These are phyloP conservation scores for Forbesichthys papilliferus DNA, from an alignment of 2,113 vertebrate genomes.

Conservation along the genomic window DNA sequence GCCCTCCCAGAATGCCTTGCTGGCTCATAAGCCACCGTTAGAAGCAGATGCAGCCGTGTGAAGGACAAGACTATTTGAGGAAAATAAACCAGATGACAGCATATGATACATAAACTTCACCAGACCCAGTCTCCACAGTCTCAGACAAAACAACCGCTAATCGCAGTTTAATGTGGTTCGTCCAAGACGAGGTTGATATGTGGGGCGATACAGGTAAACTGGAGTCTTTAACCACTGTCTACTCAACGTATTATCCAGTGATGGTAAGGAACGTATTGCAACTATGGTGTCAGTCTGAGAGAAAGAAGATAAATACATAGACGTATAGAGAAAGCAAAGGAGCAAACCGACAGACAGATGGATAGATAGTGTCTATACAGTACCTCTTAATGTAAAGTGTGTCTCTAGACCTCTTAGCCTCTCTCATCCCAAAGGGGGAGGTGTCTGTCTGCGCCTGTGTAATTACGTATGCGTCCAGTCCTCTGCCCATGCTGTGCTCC, in stretches of 20 bases:
- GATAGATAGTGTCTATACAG: no score
- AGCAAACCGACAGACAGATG: no score
- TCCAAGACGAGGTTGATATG: not conserved
- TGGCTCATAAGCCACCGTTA: constrained; percentile 26
- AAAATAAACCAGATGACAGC: constrained; percentile 28
- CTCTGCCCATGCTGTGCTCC: not conserved
- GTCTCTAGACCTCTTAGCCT: no score
- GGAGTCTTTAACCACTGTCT: no score
- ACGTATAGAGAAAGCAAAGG: no score
- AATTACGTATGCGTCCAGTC: not conserved
- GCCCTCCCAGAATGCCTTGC: constrained; percentile 36
- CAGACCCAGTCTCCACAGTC: not conserved
- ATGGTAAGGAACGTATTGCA: no score
- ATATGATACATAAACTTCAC: constrained; percentile 19
- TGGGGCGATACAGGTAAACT: no score
- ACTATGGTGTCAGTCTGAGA: not conserved
- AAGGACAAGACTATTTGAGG: constrained; percentile 8
- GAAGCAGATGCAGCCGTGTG: constrained; percentile 14
- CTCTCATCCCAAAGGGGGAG: no score
- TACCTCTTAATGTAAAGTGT: no score
- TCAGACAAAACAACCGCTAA: not conserved
- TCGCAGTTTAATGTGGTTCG: constrained; percentile 1
- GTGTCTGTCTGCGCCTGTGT: not conserved
- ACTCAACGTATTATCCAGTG: no score
- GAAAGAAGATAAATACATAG: not conserved